Evolutionary conservation across 2,797 vertebrate genomes (phyloP).

Genomic region (Malurus splendens): DNA sequence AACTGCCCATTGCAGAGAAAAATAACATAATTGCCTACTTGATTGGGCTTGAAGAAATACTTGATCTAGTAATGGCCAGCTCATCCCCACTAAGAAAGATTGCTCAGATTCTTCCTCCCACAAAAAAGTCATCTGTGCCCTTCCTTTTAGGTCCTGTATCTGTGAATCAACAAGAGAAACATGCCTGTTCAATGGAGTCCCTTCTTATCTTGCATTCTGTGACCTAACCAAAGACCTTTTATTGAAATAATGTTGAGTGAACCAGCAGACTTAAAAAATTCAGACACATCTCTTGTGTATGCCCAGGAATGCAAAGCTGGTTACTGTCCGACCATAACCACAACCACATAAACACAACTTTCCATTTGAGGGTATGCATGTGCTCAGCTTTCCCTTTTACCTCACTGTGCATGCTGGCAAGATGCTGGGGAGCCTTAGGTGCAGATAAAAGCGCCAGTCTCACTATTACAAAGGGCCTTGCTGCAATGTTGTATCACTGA

Average conservation of each 20-base stretch:
- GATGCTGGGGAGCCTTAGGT: not conserved
- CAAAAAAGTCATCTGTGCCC: not conserved
- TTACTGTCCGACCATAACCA: constrained; percentile 50
- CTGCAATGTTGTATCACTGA: not conserved
- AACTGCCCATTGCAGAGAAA: not conserved
- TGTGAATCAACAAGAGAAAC: not conserved
- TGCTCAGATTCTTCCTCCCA: not conserved
- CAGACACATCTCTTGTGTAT: constrained; percentile 7
- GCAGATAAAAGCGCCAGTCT: constrained; percentile 6
- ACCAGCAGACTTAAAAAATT: constrained; percentile 17
- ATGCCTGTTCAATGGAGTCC: not conserved
- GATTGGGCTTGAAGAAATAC: not conserved
- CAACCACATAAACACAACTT: constrained; percentile 61
- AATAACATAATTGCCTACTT: not conserved
- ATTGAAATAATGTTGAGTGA: not conserved
- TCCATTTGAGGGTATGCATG: constrained; percentile 39
- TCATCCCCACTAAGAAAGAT: not conserved
- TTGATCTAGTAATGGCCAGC: not conserved
- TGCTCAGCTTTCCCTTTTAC: constrained; percentile 1
- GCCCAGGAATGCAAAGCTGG: constrained; percentile 47
- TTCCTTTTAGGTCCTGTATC: not conserved
- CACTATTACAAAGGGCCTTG: not conserved
- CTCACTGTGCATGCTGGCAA: not conserved
- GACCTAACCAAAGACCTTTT: constrained; percentile 11
- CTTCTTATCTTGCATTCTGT: not conserved